These are phyloP conservation scores for Protobothrops mucrosquamatus DNA, from an alignment of 2,113 vertebrate species.

Conservation along the genomic window DNA sequence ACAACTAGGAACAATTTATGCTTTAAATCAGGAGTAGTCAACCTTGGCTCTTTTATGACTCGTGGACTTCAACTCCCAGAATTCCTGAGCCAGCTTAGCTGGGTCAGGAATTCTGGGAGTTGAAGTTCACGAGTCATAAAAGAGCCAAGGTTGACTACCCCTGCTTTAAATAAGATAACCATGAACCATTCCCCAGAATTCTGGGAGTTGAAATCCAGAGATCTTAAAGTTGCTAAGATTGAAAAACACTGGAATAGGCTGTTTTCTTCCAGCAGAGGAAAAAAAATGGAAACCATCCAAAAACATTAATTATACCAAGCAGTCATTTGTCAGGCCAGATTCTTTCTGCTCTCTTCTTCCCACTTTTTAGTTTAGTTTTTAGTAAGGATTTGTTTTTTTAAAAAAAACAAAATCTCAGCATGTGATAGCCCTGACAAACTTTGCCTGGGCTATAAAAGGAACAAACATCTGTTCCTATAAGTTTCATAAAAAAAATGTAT, in stretches of 20 bases:
- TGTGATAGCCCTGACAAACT: neutral
- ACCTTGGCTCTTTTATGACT: no score
- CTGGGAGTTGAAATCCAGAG: neutral
- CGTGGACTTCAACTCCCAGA: no score
- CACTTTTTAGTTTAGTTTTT: neutral
- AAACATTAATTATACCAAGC: neutral
- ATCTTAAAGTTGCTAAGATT: neutral
- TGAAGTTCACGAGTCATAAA: no score
- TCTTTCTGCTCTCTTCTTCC: neutral
- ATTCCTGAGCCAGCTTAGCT: no score
- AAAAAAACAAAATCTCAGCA: neutral
- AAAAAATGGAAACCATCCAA: neutral
- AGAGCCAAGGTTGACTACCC: no score
- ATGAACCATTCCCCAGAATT: neutral
- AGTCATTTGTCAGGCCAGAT: neutral
- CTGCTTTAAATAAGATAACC: neutral
- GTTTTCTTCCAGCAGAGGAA: neutral
- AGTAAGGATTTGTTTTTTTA: neutral
- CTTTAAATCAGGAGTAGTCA: no score
- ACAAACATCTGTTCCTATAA: neutral
- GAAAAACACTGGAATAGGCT: neutral
- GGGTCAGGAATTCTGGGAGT: no score
- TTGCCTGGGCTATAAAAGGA: neutral
- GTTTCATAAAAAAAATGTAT: neutral
- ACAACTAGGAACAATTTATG: neutral